Evolutionary conservation across 1,140 invertebrate species (phyloP).

Genomic region (Scaptodrosophila lebanonensis): DNA sequence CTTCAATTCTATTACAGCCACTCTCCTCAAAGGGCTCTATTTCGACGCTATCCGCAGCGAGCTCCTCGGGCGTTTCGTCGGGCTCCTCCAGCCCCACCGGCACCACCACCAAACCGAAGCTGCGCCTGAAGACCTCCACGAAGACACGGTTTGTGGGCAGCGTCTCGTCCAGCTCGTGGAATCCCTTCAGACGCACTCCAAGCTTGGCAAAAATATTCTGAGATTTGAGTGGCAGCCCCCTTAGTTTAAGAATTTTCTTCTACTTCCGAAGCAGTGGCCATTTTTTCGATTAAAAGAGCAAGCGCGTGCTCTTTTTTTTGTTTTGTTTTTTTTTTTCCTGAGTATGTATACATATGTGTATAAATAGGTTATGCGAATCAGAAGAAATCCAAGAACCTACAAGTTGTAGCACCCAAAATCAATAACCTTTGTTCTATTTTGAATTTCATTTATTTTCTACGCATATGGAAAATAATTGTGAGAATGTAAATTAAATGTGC

Average conservation of each 20-base stretch:
- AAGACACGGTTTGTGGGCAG: slow-evolving; percentile 64
- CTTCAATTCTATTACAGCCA: slow-evolving; percentile 36
- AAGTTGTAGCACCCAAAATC: too few species aligned
- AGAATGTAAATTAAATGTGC: too few species aligned
- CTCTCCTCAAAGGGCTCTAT: slow-evolving; percentile 71
- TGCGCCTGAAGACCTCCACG: slow-evolving; percentile 56
- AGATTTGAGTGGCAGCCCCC: neutral
- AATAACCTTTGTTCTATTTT: too few species aligned
- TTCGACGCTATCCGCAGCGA: slow-evolving; percentile 67
- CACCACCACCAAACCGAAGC: slow-evolving; percentile 66
- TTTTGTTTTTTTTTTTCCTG: slow-evolving; percentile 16
- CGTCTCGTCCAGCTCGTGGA: slow-evolving; percentile 70
- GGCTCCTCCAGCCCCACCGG: slow-evolving; percentile 69
- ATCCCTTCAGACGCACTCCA: slow-evolving; percentile 73
- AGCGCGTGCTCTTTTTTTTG: too few species aligned
- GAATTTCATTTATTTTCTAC: too few species aligned
- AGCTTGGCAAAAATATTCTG: slow-evolving; percentile 75
- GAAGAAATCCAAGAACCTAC: too few species aligned
- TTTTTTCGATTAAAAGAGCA: slow-evolving; percentile 24
- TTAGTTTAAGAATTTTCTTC: slow-evolving; percentile 37
- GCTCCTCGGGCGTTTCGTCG: slow-evolving; percentile 74
- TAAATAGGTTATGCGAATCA: too few species aligned
- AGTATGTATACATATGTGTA: slow-evolving; percentile 5
- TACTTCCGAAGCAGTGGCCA: slow-evolving; percentile 32
- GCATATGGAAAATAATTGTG: too few species aligned